Evolutionary conservation across 92 coral and sea anemone genomes (phyloP), one percentile per base, ranked within the genome.

Genomic region (Parazoanthus swiftii): DNA sequence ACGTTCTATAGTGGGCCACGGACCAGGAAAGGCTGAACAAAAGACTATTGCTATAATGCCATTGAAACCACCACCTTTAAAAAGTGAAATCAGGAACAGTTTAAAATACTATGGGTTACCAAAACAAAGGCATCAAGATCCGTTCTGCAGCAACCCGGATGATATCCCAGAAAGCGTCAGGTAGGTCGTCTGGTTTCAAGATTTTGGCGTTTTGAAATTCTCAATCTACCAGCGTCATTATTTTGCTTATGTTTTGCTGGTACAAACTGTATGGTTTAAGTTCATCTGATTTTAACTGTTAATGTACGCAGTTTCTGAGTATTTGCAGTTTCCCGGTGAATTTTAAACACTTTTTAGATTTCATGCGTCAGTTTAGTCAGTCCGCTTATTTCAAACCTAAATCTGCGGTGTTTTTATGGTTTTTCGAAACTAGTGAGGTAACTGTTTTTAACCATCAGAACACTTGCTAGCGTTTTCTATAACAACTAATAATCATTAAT

Each of bases 131-230:
- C 92, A 97, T 76, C 95, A 94, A 82, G 82, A 81, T 82, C 97
- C 99, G n/a, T 97, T 94, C 77, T 97, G 96, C 79, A 94, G 99
- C 48, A 86, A 97, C 70, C 98, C 99, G 70, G 94, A 93, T 88
- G 99, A 97, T 86, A 85, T 93, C 78, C 99, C 99, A 67, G 90
- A 91, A 67, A 80, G 16, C 85, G 81, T 93, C 25, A 91, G 96
- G 99, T 95, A 74, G 85, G 93, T 86, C 11, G 50, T 23, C 0
- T 48, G 46, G 54, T 38, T 6, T 35, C 59, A 26, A 18, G 1
- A 6, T 23, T 44, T 87, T 87, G 16, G 66, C 13, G 15, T 51
- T 46, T 56, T 35, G n/a, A 68, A 46, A 35, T 11, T 9, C 82
- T 4, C 23, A 37, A 38, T 46, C 51, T 38, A 39, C 33, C 0